phyloP scores from a whole-genome alignment of 2,113 vertebrate genomes.

The Symphodus melops region DNA sequence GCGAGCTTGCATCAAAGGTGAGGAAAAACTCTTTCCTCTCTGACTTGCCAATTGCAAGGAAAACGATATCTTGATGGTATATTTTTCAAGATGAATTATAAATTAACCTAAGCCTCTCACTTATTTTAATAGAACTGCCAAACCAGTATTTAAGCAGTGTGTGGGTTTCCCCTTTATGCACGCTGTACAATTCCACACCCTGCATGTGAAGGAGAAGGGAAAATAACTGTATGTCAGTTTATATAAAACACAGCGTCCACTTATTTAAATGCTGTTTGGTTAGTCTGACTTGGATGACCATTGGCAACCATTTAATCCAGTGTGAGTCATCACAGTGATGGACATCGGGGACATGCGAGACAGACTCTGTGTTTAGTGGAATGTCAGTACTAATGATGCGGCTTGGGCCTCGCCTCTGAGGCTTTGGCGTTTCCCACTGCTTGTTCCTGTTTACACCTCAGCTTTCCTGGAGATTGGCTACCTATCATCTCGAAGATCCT shows the following conservation, averaged over 20 bases:
- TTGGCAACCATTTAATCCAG: constrained; percentile 53
- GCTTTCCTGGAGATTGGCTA: constrained; percentile 63
- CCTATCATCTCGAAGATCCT: constrained; percentile 5
- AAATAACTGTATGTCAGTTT: constrained; percentile 47
- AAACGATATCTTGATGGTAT: constrained; percentile 41
- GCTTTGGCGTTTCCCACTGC: constrained; percentile 63
- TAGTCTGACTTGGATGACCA: constrained; percentile 36
- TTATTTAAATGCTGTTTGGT: constrained; percentile 39
- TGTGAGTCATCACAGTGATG: constrained; percentile 66
- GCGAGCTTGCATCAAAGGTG: constrained; percentile 49
- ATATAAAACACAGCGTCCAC: constrained; percentile 52
- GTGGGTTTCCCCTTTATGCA: constrained; percentile 42
- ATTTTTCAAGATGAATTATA: constrained; percentile 49
- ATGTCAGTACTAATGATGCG: constrained; percentile 72
- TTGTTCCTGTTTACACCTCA: constrained; percentile 75
- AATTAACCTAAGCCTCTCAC: constrained; percentile 35
- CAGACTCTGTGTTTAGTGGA: constrained; percentile 59
- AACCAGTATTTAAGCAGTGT: constrained; percentile 37
- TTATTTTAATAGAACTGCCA: constrained; percentile 48
- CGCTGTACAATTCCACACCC: constrained; percentile 52
- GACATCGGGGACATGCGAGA: constrained; percentile 29
- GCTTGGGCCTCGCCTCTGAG: constrained; percentile 58
- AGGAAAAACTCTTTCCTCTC: constrained; percentile 28
- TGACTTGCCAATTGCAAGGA: constrained; percentile 29
- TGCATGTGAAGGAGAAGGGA: constrained; percentile 35